phyloP scores from a whole-genome alignment of 2,888 invertebrate species.

The Ophion ellenae region DNA sequence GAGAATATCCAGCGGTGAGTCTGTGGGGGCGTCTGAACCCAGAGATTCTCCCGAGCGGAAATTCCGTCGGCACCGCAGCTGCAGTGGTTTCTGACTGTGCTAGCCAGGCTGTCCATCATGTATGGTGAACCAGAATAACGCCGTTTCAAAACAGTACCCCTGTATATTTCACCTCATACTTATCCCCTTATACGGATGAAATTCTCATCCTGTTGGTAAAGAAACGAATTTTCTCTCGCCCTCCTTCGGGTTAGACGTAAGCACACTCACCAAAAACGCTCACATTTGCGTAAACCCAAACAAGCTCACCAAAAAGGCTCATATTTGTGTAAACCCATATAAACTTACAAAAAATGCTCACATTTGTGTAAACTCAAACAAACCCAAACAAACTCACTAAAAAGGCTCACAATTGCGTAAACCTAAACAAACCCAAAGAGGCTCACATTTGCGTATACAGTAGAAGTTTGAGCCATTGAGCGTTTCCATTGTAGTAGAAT shows the following conservation, averaged over 20 bases:
- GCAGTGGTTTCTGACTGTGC: conserved; percentile 65
- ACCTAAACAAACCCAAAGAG: too few relatives aligned
- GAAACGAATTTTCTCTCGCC: not conserved
- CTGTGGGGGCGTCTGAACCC: conserved; percentile 54
- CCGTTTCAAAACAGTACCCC: conserved; percentile 63
- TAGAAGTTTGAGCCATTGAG: not conserved
- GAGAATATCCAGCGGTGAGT: conserved; percentile 21
- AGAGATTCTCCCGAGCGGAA: conserved; percentile 61
- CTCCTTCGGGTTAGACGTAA: not conserved
- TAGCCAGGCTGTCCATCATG: conserved; percentile 65
- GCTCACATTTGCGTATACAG: not conserved
- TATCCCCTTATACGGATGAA: not conserved
- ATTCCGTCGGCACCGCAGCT: conserved; percentile 65
- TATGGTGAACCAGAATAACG: conserved; percentile 65
- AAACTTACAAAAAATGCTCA: too few relatives aligned
- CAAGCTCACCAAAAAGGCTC: too few relatives aligned
- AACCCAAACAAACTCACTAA: too few relatives aligned
- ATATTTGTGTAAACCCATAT: not conserved
- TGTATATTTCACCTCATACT: conserved; percentile 35
- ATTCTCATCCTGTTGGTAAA: not conserved
- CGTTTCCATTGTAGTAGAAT: not conserved
- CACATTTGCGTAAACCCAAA: not conserved
- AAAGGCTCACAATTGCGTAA: too few relatives aligned
- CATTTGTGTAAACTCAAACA: not conserved
- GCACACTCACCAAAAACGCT: not conserved